Evolutionary conservation across 2,888 invertebrate genomes (phyloP), one percentile per base, ranked within the genome.

Genomic region (Leptopilina myrica): DNA sequence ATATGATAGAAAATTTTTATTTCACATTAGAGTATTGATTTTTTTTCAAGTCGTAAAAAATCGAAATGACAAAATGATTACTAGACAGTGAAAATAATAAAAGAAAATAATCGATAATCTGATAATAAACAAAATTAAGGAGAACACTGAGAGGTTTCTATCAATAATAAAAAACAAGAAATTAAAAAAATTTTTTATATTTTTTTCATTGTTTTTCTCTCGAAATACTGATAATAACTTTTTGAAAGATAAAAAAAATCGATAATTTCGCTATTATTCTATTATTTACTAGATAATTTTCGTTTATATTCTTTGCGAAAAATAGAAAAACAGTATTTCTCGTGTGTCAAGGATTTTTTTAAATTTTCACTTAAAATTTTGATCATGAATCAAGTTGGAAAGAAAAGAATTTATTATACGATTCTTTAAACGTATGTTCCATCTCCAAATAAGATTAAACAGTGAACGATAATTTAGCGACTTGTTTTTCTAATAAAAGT

Each of bases 381-480:
- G 56, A 56, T 11, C 5, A 20, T 15, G 14, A 75, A 56, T n/a
- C n/a, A 75, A n/a, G 9, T 11, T 75, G 12, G 15, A 26, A 46
- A 46, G 46, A 46, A 20, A n/a, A 9, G n/a, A 43, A 56, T 75
- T 33, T 3, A 33, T 75, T 75, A 20, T 20, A 59, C n/a, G 43
- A 59, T 43, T 73, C 26, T 49, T 49, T 67, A 46, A 11, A 8
- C n/a, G n/a, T 9, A 3, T 33, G 33, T 33, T 33, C 3, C 33
- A 5, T 12, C 15, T 49, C 49, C 1, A 20, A 49, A 46, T n/a
- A 49, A 67, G 26, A 14, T 26, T 20, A 20, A 9, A 20, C 49
- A 20, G 12, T 1, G 15, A 67, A 49, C 8, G 49, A 53, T 69
- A 69, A 56, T 69, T 69, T 69, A 14, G 49, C 49, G 53, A 53